These are phyloP conservation scores for Hydroisotoma schaefferi DNA, from an alignment of 2,888 invertebrate species.

Conservation along the genomic window DNA sequence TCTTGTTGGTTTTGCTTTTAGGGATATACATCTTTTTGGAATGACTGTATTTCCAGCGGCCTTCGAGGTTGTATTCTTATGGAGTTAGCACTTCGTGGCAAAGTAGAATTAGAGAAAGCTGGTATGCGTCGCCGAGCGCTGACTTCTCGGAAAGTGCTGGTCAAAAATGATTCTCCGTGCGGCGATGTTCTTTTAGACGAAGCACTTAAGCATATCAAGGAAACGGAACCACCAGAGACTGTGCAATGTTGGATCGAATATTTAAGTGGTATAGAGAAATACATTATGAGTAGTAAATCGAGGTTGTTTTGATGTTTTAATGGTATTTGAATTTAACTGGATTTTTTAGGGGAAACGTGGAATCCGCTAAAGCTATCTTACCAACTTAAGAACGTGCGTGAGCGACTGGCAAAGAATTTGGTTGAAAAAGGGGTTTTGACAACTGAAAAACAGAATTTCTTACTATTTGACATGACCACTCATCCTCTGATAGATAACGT, in stretches of 20 bases:
- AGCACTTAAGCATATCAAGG: conserved; percentile 73
- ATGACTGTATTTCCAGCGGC: conserved; percentile 99
- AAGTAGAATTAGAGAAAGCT: conserved; percentile 92
- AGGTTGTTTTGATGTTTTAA: not conserved
- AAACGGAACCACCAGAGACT: conserved; percentile 94
- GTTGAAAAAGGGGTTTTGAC: conserved; percentile 64
- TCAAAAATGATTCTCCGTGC: conserved; percentile 86
- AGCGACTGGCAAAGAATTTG: conserved; percentile 75
- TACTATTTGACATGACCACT: conserved; percentile 99
- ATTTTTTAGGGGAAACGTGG: conserved; percentile 88
- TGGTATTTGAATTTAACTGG: conserved; percentile 33
- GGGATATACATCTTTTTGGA: conserved; percentile 99
- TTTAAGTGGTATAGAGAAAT: conserved; percentile 72
- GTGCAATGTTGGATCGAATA: conserved; percentile 99
- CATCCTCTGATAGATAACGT: conserved; percentile 95
- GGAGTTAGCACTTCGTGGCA: conserved; percentile 89
- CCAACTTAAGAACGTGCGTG: conserved; percentile 86
- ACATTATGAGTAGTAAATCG: not conserved
- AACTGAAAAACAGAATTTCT: conserved; percentile 78
- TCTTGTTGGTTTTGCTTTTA: conserved; percentile 54
- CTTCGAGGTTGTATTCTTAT: conserved; percentile 97
- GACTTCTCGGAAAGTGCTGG: conserved; percentile 74
- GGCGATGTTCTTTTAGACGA: conserved; percentile 73
- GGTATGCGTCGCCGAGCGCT: conserved; percentile 93
- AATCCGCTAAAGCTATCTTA: conserved; percentile 97